Conservation (phyloP, 2,113 vertebrate species). For the Oxyura jamaicensis region DNA sequence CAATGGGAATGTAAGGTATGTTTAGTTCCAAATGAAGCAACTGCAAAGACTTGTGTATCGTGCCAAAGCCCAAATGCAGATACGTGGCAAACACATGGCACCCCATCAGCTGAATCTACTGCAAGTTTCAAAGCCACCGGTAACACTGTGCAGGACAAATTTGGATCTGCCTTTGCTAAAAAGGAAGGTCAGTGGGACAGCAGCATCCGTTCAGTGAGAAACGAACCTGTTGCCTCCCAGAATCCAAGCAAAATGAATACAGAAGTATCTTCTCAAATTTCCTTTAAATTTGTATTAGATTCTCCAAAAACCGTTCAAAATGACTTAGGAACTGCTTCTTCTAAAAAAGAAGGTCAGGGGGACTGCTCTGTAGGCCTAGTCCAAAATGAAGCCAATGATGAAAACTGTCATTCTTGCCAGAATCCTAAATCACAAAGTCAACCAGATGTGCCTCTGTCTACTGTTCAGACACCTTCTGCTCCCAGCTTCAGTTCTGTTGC, state of each 20-base stretch:
- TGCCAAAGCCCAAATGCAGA: slow-evolving; percentile 76
- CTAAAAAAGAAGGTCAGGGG: slow-evolving; percentile 85
- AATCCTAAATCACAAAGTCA: slow-evolving; percentile 60
- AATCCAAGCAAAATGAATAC: slow-evolving; percentile 70
- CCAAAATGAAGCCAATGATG: slow-evolving; percentile 78
- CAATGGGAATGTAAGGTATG: slow-evolving; percentile 86
- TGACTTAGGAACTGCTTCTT: slow-evolving; percentile 61
- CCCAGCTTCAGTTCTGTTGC: not conserved
- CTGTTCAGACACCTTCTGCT: slow-evolving; percentile 8
- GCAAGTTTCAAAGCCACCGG: slow-evolving; percentile 33
- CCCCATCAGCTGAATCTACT: slow-evolving; percentile 19
- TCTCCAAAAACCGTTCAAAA: slow-evolving; percentile 52
- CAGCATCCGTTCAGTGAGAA: slow-evolving; percentile 78
- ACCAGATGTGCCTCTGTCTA: not conserved
- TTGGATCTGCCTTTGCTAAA: slow-evolving; percentile 78
- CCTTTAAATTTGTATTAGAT: slow-evolving; percentile 79
- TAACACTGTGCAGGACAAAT: slow-evolving; percentile 33
- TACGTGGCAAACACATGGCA: not conserved
- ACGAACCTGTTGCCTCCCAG: slow-evolving; percentile 79
- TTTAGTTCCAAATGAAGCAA: slow-evolving; percentile 79
- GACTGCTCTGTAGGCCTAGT: slow-evolving; percentile 78
- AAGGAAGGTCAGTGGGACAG: slow-evolving; percentile 87
- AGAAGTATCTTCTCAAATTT: not conserved
- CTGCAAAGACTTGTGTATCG: slow-evolving; percentile 74
- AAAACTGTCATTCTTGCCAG: slow-evolving; percentile 79